phyloP scores from a whole-genome alignment of 2,113 vertebrate genomes.

The Spheniscus mendiculus region DNA sequence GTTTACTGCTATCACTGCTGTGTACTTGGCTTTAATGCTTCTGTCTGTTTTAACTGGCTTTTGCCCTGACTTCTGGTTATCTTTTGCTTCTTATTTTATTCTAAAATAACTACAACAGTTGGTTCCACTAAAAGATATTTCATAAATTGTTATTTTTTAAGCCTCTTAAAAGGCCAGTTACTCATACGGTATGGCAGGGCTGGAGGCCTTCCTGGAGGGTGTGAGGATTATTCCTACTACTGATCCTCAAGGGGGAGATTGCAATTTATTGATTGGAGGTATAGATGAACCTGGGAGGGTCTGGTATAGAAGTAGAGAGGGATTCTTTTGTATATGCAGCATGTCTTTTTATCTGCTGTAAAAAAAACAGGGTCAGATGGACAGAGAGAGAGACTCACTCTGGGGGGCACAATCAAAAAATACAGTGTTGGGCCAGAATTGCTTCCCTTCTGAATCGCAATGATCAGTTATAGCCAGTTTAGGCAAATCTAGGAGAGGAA shows the following conservation, averaged over 20 bases:
- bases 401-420: background rate
- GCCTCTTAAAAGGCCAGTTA: conserved; percentile 7
- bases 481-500: background rate
- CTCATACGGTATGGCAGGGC: background rate
- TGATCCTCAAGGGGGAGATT: background rate
- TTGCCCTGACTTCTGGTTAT: background rate
- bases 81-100: background rate
- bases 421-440: background rate
- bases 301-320: background rate
- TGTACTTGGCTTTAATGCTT: background rate
- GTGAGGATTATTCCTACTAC: background rate
- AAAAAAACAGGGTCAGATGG: background rate
- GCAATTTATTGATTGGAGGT: background rate
- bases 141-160: background rate
- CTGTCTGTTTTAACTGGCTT: background rate
- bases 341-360: background rate
- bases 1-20: background rate
- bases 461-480: background rate
- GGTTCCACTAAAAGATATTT: background rate
- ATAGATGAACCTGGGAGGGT: background rate
- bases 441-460: background rate
- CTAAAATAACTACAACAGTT: background rate
- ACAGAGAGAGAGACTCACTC: background rate
- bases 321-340: background rate
- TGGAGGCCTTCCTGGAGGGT: background rate